Evolutionary conservation across 2,113 vertebrate genomes (phyloP).

Genomic region (Carettochelys insculpta): DNA sequence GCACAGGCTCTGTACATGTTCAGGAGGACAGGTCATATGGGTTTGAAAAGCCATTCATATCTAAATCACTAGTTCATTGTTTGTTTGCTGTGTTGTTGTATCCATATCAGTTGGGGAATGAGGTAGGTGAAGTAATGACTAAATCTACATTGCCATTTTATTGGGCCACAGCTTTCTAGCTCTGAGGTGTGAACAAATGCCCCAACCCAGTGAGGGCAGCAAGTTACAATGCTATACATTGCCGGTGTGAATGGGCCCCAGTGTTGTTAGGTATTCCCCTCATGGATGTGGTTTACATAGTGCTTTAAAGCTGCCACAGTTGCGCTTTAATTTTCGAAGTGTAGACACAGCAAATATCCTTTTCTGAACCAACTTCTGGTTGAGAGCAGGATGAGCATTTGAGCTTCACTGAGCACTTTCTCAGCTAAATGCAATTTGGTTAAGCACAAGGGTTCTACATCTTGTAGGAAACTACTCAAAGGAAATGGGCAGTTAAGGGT

Average conservation of each 20-base stretch:
- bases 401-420: background rate
- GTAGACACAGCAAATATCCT: no score
- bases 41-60: background rate
- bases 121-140: background rate
- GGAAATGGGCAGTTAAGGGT: background rate
- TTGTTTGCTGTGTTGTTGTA: background rate
- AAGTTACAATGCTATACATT: no score
- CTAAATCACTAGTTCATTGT: background rate
- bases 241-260: no score
- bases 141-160: no score
- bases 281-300: no score
- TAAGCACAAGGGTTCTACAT: background rate
- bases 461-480: background rate
- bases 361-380: background rate
- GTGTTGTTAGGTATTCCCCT: no score
- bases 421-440: background rate
- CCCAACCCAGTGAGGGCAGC: no score
- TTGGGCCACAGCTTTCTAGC: no score
- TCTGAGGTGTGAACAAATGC: no score
- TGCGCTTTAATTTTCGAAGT: no score
- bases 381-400: background rate
- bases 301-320: no score
- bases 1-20: background rate
- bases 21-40: background rate
- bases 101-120: background rate